Evolutionary conservation across 2,113 vertebrate species (phyloP), one percentile per base, ranked within the genome.

Genomic region (Rhinopomastus cyanomelas): DNA sequence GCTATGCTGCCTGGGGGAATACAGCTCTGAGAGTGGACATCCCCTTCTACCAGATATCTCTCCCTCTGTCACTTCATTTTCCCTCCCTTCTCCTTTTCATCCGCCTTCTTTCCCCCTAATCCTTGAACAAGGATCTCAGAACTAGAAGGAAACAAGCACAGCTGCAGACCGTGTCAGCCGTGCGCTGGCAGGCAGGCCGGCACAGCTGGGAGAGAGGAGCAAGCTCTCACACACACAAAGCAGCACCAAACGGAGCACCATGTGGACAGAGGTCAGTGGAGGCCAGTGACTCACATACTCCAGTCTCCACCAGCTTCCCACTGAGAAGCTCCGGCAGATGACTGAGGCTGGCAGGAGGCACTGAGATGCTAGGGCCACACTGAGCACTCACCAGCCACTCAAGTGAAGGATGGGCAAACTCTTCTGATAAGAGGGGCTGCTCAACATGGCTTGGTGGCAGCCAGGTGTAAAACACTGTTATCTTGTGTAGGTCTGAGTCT

Each of bases 141-240:
- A 74, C 74, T 75, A 61, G 64, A 68, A 84, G 75, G 72, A 84
- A 92, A 48, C 12, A 78, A 82, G 66, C 81, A 90, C 95, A 96
- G 95, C 95, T 96, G 95, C 88, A 86, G 65, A 94, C 39, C 13
- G 21, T 30, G 80, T 95, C 92, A 91, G 79, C 12, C 0, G 23
- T 4, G n/a, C 9, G 15, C 95, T 95, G 94, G 89, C 95, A 95
- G 91, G 91, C 92, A 85, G 62, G 84, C 94, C 64, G 16, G 29
- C 95, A 96, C 95, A 96, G 94, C 95, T 96, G 96, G 92, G 94
- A 96, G 85, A 85, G 81, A 85, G 59, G 93, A 92, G 87, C 18
- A 3, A 2, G 30, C 91, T 92, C 95, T 94, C 94, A 81, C 87
- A 94, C 88, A 86, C 89, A 93, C 95, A 94, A 77, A 94, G 92